Base-by-base conservation (phyloP, 2,888 invertebrate species). In the Aleiodes alternator region DNA sequence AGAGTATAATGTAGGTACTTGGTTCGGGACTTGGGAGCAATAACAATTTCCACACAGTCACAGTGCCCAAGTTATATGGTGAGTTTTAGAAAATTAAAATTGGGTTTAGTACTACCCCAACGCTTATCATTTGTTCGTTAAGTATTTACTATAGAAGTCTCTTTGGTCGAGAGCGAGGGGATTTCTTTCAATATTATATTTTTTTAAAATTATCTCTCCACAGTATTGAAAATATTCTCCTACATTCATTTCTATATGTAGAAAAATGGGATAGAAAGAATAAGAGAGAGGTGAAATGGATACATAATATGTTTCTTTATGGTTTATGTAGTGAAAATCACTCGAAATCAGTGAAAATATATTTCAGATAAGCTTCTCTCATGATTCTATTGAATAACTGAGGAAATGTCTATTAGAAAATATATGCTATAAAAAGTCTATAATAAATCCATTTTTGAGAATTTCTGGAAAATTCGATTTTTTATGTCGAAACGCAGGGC, bases 131-230 rank as follows among this genome's bases (percentile, higher is more conserved):
- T 43, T 61, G 68, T 75, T 74, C 38, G 70, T 53, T 29, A 74
- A 48, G 56, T 57, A 73, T 56, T 43, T 64, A 64, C 43, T 64
- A 64, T 48, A 48, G 43, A 64, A 56, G 68, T 83, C 77, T 85
- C 85, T 85, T 85, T 85, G 85, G 85, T 85, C 82, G 83, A 83
- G 80, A 83, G 82, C 84, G 82, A 82, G 79, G 80, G 79, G 23
- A 11, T 68, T 50, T 51, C 31, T n/a, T 31, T 51, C 50, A 14
- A 51, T 51, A 68, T 31, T 57, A 29, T 57, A 57, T 57, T 57
- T 29, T 57, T 31, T 23, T 23, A 1, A 1, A 23, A 23, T 23
- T n/a, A 56, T 56, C 14, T 16, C 23, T 11, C 16, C 3, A 29
- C 2, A 53, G 14, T 3, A 55, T 55, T 55, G 55, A 55, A n/a